Evolutionary conservation across 2,888 invertebrate genomes (phyloP).

Genomic region (Phymatocera aterrima): DNA sequence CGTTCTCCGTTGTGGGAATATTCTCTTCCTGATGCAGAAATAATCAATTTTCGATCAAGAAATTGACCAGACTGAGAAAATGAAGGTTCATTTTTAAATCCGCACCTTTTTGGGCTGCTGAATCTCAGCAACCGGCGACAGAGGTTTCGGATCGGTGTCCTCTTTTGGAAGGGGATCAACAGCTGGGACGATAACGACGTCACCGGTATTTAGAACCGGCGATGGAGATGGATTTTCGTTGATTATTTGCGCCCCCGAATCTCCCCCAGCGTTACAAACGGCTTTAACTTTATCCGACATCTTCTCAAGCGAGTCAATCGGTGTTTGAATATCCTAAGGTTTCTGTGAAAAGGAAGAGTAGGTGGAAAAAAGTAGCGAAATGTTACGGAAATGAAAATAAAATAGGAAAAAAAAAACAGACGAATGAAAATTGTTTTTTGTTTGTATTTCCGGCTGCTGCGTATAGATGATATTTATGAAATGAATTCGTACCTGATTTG

Average conservation of each 20-base stretch:
- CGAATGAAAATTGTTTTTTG: conserved; percentile 1
- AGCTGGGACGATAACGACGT: not conserved
- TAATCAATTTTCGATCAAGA: not conserved
- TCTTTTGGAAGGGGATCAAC: conserved; percentile 6
- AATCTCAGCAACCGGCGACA: not conserved
- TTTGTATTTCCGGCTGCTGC: not conserved
- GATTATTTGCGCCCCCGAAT: conserved; percentile 49
- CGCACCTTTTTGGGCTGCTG: not conserved
- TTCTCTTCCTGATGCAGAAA: conserved; percentile 9
- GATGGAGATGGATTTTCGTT: conserved; percentile 44
- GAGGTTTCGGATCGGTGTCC: not conserved
- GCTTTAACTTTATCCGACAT: conserved; percentile 57
- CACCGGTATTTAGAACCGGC: conserved; percentile 32
- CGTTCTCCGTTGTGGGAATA: not conserved
- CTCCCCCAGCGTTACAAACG: conserved; percentile 54
- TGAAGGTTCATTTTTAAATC: not conserved
- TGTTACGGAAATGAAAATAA: not conserved
- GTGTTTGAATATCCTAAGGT: not conserved
- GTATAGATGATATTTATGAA: not conserved
- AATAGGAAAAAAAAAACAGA: too few species aligned
- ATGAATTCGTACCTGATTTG: not conserved
- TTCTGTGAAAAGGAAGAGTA: not conserved
- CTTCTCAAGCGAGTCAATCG: conserved; percentile 43
- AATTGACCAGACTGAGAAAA: not conserved
- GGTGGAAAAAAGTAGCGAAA: not conserved